Percentiles rank a stretch among this genome's conserved stretches.
Conservation (phyloP, 1,140 invertebrate species). For the Drosophila mojavensis region DNA sequence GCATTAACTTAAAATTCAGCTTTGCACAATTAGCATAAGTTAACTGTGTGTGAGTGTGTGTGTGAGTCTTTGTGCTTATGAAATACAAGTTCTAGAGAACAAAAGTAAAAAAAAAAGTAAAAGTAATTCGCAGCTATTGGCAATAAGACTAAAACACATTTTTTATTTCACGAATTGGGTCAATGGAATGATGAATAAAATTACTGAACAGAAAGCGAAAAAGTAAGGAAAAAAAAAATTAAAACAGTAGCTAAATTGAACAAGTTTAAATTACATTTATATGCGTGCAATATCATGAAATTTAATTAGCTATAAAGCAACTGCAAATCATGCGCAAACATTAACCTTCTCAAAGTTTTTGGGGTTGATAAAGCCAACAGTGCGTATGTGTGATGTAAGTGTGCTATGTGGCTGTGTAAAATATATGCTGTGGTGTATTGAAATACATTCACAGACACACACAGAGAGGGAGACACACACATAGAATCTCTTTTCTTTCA, state of each 20-base stretch:
- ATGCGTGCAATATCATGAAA: slow-evolving; percentile 9
- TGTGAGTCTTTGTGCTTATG: slow-evolving; percentile 10
- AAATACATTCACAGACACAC: slow-evolving; percentile 6
- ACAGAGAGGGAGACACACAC: not conserved
- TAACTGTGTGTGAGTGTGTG: slow-evolving; percentile 9
- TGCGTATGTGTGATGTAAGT: slow-evolving; percentile 12
- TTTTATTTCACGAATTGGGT: slow-evolving; percentile 48
- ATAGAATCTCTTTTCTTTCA: not conserved
- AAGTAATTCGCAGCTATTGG: slow-evolving; percentile 56
- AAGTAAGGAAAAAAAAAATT: not conserved
- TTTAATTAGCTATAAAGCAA: slow-evolving; percentile 27
- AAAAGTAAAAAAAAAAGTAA: slow-evolving; percentile 54
- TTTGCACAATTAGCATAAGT: slow-evolving; percentile 67
- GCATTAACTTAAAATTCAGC: slow-evolving; percentile 68
- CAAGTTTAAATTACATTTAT: slow-evolving; percentile 24
- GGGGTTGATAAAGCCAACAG: not conserved
- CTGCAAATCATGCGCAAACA: slow-evolving; percentile 17
- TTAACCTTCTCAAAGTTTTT: slow-evolving; percentile 18
- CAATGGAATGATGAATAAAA: slow-evolving; percentile 65
- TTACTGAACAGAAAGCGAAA: slow-evolving; percentile 1
- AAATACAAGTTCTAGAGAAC: slow-evolving; percentile 49
- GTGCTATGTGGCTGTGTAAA: not conserved
- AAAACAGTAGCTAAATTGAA: slow-evolving; percentile 14
- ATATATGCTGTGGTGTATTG: not conserved
- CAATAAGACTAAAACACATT: slow-evolving; percentile 9